Evolutionary conservation across 1,140 invertebrate species (phyloP).

Genomic region (Piezodorus guildinii): DNA sequence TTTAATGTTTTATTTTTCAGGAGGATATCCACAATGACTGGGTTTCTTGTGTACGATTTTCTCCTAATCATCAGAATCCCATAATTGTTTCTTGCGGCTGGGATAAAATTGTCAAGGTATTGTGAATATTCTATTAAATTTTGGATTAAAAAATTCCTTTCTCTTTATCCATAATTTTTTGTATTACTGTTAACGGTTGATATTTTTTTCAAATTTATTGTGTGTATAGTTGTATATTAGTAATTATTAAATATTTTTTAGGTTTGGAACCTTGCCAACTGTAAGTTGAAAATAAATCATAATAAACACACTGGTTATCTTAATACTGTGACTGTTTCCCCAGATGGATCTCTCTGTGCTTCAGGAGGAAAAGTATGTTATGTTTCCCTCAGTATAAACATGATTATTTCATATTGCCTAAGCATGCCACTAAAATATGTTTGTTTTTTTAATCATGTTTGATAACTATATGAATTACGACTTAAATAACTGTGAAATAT

Average conservation of each 20-base stretch:
- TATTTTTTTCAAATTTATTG: no score
- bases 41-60: conserved; percentile 98
- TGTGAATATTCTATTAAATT: neutral
- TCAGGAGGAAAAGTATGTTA: conserved; percentile 79
- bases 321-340: conserved; percentile 97
- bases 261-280: conserved; percentile 99
- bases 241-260: no score
- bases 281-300: conserved; percentile 97
- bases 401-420: no score
- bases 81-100: conserved; percentile 99
- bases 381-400: neutral
- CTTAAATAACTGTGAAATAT: no score
- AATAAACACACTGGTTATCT: conserved; percentile 93
- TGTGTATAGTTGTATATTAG: no score
- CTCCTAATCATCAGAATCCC: conserved; percentile 93
- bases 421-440: no score
- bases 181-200: neutral
- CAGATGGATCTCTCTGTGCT: conserved; percentile 97
- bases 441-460: no score
- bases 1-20: conserved; percentile 39
- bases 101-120: conserved; percentile 93
- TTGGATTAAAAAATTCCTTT: neutral
- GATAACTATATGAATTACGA: no score
- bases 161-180: neutral
- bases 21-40: conserved; percentile 97